These are phyloP conservation scores for Leptinotarsa peninsularis DNA, from an alignment of 2,888 invertebrate species.

Conservation along the genomic window DNA sequence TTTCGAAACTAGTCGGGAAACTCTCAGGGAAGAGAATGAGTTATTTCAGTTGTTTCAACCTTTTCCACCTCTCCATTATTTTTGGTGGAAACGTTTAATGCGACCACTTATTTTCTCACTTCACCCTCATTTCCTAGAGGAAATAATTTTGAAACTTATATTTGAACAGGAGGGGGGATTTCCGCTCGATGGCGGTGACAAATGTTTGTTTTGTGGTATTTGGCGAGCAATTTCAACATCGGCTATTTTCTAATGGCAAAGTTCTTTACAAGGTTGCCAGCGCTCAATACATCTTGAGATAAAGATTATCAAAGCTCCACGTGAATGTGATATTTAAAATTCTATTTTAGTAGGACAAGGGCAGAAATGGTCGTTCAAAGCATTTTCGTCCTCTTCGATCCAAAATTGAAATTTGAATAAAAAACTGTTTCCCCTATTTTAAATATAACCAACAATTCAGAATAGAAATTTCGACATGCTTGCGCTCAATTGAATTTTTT, in stretches of 20 bases:
- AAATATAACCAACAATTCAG: too few species aligned
- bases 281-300: neutral
- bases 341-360: neutral
- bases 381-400: too few species aligned
- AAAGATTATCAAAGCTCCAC: too few species aligned
- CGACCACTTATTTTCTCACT: neutral
- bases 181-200: neutral
- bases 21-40: neutral
- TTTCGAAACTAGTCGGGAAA: neutral
- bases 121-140: neutral
- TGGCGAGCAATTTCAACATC: neutral
- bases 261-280: neutral
- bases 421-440: too few species aligned
- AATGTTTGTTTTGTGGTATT: neutral
- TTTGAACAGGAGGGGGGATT: neutral
- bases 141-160: neutral
- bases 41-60: constrained; percentile 1
- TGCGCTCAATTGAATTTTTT: too few species aligned
- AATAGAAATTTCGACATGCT: too few species aligned
- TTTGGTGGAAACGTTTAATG: neutral
- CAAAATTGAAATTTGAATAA: too few species aligned
- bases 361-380: too few species aligned
- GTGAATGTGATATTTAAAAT: neutral
- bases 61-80: neutral
- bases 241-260: neutral